Percentiles rank a stretch among this genome's conserved stretches.
Conservation (phyloP, 2,888 invertebrate species). For the Ectropis crepuscularia region DNA sequence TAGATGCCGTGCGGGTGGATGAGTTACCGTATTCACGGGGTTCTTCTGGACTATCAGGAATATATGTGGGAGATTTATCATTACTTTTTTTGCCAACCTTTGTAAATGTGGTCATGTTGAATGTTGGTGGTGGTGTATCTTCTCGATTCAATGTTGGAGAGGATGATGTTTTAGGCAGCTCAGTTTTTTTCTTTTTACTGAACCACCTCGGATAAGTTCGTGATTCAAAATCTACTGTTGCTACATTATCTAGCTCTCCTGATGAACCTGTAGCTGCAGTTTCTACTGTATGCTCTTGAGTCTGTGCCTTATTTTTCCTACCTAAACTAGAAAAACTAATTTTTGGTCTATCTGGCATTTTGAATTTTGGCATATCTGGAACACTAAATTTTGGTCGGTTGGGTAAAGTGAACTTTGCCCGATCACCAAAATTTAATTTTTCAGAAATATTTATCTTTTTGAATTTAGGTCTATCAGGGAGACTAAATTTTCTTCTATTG, state of each 20-base stretch:
- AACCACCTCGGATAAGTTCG: slow-evolving; percentile 92
- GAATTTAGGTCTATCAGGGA: slow-evolving; percentile 86
- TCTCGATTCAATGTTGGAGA: slow-evolving; percentile 81
- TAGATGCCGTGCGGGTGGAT: slow-evolving; percentile 44
- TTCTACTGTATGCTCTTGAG: slow-evolving; percentile 65
- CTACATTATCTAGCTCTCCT: slow-evolving; percentile 71
- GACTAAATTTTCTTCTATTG: slow-evolving; percentile 87
- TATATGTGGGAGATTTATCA: slow-evolving; percentile 71
- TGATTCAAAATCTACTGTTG: slow-evolving; percentile 89
- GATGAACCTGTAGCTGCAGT: slow-evolving; percentile 70
- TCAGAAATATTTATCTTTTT: slow-evolving; percentile 79
- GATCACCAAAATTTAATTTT: slow-evolving; percentile 81
- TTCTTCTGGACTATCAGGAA: slow-evolving; percentile 71
- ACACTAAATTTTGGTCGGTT: slow-evolving; percentile 83
- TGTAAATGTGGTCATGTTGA: slow-evolving; percentile 80
- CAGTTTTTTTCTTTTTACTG: slow-evolving; percentile 74
- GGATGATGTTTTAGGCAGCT: slow-evolving; percentile 79
- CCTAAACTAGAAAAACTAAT: slow-evolving; percentile 87
- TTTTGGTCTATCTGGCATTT: slow-evolving; percentile 85
- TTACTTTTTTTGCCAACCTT: slow-evolving; percentile 84
- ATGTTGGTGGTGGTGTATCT: slow-evolving; percentile 86
- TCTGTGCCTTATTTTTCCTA: slow-evolving; percentile 62
- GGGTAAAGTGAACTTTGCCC: slow-evolving; percentile 86
- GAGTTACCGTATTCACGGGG: slow-evolving; percentile 78
- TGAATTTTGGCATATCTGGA: slow-evolving; percentile 84